Conservation (phyloP, 2,888 invertebrate genomes). For the Dynastes grantii region DNA sequence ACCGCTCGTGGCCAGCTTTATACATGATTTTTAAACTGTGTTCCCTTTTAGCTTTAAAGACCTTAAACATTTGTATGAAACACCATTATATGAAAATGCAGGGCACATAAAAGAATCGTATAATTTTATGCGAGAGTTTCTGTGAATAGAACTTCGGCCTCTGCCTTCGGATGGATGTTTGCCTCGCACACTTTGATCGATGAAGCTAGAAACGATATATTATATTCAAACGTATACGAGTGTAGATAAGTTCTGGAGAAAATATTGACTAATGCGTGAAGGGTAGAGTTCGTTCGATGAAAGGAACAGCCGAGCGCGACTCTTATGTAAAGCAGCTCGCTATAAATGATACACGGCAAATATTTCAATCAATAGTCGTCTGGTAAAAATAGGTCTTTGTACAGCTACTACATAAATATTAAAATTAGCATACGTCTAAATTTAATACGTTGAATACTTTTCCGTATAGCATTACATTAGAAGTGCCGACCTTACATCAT, state of each 20-base stretch:
- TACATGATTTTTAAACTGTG: too few relatives aligned
- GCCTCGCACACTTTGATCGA: conserved; percentile 26
- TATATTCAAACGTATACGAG: conserved; percentile 26
- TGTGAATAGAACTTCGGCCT: conserved; percentile 13
- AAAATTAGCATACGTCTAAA: background rate
- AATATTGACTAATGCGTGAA: conserved; percentile 17
- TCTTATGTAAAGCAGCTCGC: background rate
- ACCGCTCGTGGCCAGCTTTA: too few relatives aligned
- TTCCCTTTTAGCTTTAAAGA: background rate
- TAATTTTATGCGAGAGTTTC: conserved; percentile 23
- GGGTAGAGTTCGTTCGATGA: background rate
- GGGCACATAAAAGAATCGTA: conserved; percentile 17
- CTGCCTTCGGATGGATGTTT: conserved; percentile 14
- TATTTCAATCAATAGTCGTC: background rate
- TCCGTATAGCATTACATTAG: too few relatives aligned
- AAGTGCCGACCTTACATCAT: too few relatives aligned
- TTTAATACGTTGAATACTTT: too few relatives aligned
- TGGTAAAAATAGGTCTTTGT: background rate
- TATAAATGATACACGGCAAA: background rate
- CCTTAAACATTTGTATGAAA: background rate
- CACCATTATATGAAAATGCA: background rate
- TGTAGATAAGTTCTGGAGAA: conserved; percentile 24
- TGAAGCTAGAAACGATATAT: conserved; percentile 18
- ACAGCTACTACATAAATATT: background rate
- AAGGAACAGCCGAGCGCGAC: background rate